Percentiles rank a stretch among this genome's conserved stretches.
Evolutionary conservation across 2,113 vertebrate genomes (phyloP).

Genomic region (Fulica atra): DNA sequence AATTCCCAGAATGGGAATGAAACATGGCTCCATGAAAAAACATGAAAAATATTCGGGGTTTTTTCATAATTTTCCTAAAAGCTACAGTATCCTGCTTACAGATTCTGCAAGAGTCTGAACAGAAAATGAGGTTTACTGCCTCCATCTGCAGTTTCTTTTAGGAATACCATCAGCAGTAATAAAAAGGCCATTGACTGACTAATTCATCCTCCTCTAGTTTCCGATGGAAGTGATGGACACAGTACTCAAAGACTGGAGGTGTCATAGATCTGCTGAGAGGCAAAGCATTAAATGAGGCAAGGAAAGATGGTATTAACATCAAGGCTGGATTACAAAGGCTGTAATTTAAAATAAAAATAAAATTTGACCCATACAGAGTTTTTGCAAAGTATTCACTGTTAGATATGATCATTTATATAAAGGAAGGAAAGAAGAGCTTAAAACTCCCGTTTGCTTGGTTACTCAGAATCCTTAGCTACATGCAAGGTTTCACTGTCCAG

Average conservation of each 20-base stretch:
- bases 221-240: neutral
- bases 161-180: neutral
- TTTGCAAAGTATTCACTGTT: neutral
- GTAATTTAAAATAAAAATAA: neutral
- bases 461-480: neutral
- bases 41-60: accelerated
- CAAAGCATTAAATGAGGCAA: neutral
- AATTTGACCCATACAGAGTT: neutral
- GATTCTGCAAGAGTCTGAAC: neutral
- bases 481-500: neutral
- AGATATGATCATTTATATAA: neutral
- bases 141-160: neutral
- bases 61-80: neutral
- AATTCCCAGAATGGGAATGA: neutral
- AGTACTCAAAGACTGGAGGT: neutral
- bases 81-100: neutral
- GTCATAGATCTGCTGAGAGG: neutral
- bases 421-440: neutral
- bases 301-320: neutral
- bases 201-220: neutral
- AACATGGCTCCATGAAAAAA: neutral
- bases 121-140: neutral
- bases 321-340: neutral
- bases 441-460: neutral
- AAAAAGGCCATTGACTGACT: neutral